phyloP scores from a whole-genome alignment of 2,113 vertebrate genomes.

The Arizona elegans region DNA sequence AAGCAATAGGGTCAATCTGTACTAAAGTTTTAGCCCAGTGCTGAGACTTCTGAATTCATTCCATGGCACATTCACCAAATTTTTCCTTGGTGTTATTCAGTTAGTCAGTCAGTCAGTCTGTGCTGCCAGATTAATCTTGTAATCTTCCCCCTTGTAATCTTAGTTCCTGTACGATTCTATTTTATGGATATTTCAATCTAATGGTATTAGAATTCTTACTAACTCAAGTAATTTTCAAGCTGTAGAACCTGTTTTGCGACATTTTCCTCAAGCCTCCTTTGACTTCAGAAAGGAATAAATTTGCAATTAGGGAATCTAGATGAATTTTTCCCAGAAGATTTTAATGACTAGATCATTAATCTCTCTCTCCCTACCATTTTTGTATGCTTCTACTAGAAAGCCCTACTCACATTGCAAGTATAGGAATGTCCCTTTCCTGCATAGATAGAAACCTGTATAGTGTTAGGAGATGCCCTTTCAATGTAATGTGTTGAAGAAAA shows the following conservation, averaged over 20 bases:
- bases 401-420: not conserved
- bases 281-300: not conserved
- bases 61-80: not conserved
- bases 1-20: not conserved
- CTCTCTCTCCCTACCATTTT: not conserved
- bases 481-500: not conserved
- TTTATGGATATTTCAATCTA: not conserved
- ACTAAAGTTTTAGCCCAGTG: not conserved
- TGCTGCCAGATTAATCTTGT: not conserved
- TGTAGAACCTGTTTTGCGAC: not conserved
- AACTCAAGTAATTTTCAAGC: not conserved
- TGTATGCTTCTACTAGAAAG: not conserved
- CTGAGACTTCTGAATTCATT: not conserved
- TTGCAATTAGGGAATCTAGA: not conserved
- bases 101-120: not conserved
- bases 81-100: not conserved
- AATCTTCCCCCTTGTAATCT: not conserved
- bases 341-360: not conserved
- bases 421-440: not conserved
- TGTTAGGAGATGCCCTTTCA: not conserved
- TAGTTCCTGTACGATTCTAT: not conserved
- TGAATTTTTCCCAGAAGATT: not conserved
- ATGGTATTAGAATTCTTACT: not conserved
- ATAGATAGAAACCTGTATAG: not conserved
- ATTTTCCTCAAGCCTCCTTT: not conserved